Conservation (phyloP, 2,113 vertebrate species). For the Oryzias woworae region DNA sequence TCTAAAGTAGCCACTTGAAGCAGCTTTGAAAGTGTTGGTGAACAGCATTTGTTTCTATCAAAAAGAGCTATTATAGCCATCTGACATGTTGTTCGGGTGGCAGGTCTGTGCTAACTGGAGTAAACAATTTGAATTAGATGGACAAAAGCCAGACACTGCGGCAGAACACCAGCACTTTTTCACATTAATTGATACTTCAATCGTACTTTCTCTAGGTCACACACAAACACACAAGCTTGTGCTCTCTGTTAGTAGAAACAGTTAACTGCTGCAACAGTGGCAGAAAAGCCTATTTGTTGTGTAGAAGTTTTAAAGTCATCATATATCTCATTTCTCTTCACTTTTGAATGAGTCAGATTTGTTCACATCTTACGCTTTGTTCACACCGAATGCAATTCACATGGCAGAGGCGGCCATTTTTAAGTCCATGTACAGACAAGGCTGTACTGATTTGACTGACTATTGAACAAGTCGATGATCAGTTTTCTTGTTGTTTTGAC, state of each 20-base stretch:
- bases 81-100: conserved; percentile 37
- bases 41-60: conserved; percentile 51
- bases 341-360: too few species aligned
- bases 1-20: conserved; percentile 20
- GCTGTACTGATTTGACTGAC: too few species aligned
- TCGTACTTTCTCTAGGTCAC: conserved; percentile 26
- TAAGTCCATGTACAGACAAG: too few species aligned
- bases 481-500: too few species aligned
- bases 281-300: too few species aligned
- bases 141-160: conserved; percentile 22
- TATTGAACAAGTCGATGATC: too few species aligned
- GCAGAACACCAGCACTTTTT: conserved; percentile 1
- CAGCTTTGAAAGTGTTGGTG: conserved; percentile 33
- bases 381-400: too few species aligned
- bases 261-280: too few species aligned
- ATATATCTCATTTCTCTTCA: too few species aligned
- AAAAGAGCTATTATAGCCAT: conserved; percentile 34
- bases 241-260: conserved; percentile 2
- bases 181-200: conserved; percentile 6
- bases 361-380: too few species aligned
- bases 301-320: too few species aligned
- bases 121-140: conserved; percentile 40
- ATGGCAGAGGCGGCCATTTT: too few species aligned
- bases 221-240: conserved; percentile 10
- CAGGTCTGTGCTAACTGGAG: conserved; percentile 24